These are phyloP conservation scores for Ecliptopera silaceata DNA, from an alignment of 2,888 invertebrate species.

Conservation along the genomic window DNA sequence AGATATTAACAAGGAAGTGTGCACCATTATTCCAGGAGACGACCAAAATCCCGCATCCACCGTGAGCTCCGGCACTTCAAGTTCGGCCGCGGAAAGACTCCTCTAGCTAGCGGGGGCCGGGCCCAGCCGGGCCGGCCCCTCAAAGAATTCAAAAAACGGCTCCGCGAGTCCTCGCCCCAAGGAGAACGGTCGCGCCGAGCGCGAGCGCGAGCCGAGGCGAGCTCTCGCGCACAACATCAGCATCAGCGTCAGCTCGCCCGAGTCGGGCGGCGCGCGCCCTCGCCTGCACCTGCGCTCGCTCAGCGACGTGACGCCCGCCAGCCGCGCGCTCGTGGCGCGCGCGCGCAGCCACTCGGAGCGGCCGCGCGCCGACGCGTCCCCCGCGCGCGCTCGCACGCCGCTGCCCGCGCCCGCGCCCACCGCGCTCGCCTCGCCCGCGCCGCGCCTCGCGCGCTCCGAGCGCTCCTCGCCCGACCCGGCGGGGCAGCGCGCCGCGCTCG, in stretches of 20 bases:
- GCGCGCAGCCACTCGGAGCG: slow-evolving; percentile 73
- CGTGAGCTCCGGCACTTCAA: slow-evolving; percentile 86
- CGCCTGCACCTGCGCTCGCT: slow-evolving; percentile 74
- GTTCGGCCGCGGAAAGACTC: slow-evolving; percentile 88
- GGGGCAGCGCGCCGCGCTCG: slow-evolving; percentile 51
- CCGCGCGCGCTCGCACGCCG: slow-evolving; percentile 40
- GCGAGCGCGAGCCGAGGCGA: slow-evolving; percentile 42
- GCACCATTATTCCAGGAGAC: slow-evolving; percentile 60
- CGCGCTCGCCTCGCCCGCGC: slow-evolving; percentile 39
- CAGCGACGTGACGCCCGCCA: slow-evolving; percentile 73
- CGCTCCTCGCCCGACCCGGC: slow-evolving; percentile 48
- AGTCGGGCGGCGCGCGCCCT: slow-evolving; percentile 72
- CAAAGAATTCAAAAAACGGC: slow-evolving; percentile 64
- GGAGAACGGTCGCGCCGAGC: slow-evolving; percentile 51
- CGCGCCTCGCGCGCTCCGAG: slow-evolving; percentile 52
- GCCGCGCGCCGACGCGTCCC: slow-evolving; percentile 54
- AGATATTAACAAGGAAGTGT: too few relatives aligned
- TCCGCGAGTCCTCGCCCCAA: slow-evolving; percentile 53
- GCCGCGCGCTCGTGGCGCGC: slow-evolving; percentile 64
- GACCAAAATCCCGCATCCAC: slow-evolving; percentile 82
- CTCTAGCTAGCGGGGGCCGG: slow-evolving; percentile 89
- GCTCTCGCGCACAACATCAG: slow-evolving; percentile 63
- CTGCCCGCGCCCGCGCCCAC: slow-evolving; percentile 35
- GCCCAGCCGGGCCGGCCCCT: slow-evolving; percentile 81
- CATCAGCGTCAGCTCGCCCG: slow-evolving; percentile 73